These are phyloP conservation scores for Drepana arcuata DNA, from an alignment of 1,140 invertebrate species.

Conservation along the genomic window DNA sequence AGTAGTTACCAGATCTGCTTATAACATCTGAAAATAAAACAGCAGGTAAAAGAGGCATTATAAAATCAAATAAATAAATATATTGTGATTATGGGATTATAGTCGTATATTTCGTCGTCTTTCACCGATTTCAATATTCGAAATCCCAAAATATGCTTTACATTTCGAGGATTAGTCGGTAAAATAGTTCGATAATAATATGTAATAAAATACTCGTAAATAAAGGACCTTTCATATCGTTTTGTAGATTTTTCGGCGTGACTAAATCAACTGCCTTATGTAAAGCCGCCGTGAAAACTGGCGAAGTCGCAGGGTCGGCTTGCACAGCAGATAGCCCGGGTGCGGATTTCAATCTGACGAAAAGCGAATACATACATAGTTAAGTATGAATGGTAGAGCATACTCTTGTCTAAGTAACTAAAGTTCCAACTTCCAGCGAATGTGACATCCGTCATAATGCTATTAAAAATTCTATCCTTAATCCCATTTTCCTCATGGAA, in stretches of 20 bases:
- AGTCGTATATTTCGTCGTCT: not conserved
- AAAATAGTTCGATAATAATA: not conserved
- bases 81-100: not conserved
- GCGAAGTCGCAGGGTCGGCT: slow-evolving; percentile 25
- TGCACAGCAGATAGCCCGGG: slow-evolving; percentile 24
- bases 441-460: too few relatives aligned
- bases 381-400: too few relatives aligned
- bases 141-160: not conserved
- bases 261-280: slow-evolving; percentile 31
- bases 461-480: too few relatives aligned
- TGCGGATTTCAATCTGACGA: slow-evolving; percentile 40
- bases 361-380: too few relatives aligned
- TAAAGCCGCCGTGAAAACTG: slow-evolving; percentile 23
- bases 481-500: too few relatives aligned
- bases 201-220: not conserved
- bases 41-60: not conserved
- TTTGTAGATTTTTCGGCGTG: slow-evolving; percentile 25
- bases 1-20: slow-evolving; percentile 34
- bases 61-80: slow-evolving; percentile 1
- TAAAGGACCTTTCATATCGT: slow-evolving; percentile 34
- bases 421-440: too few relatives aligned
- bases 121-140: not conserved
- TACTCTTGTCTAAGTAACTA: too few relatives aligned
- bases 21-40: slow-evolving; percentile 37
- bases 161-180: not conserved